phyloP scores from a whole-genome alignment of 2,888 invertebrate species.

The Pollenia amentaria region DNA sequence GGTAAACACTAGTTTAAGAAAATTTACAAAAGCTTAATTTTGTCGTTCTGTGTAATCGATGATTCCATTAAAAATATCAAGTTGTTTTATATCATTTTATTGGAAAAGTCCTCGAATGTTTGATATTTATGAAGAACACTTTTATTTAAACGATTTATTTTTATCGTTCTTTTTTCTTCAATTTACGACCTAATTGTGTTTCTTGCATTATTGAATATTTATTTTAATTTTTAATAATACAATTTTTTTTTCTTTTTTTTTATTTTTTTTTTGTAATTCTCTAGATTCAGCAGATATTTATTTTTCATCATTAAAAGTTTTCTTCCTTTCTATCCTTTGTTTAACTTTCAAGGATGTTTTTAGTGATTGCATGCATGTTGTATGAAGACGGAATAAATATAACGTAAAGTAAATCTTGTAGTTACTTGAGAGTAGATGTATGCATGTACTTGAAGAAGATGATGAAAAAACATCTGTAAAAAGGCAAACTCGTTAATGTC shows the following conservation, averaged over 20 bases:
- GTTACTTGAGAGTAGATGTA: neutral
- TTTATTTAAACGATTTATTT: too few relatives aligned
- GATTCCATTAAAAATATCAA: too few relatives aligned
- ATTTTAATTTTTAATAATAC: constrained; percentile 19
- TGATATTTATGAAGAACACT: too few relatives aligned
- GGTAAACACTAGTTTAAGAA: too few relatives aligned
- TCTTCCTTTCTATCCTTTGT: constrained; percentile 7
- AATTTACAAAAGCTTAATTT: neutral
- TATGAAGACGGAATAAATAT: constrained; percentile 7
- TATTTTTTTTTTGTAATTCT: neutral
- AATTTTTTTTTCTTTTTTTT: neutral
- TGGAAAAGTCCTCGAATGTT: too few relatives aligned
- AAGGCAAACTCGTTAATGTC: constrained; percentile 38
- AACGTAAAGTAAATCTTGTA: neutral
- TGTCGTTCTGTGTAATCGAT: too few relatives aligned
- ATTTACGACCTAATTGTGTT: neutral
- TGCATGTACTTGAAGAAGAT: neutral
- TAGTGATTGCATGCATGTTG: constrained; percentile 40
- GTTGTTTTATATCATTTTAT: too few relatives aligned
- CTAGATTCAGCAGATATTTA: constrained; percentile 22
- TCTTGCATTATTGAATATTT: neutral
- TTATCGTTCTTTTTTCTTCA: too few relatives aligned
- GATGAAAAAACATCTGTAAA: constrained; percentile 19
- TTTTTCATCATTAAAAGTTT: constrained; percentile 60
- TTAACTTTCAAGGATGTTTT: constrained; percentile 36